Percentiles rank a stretch among this genome's conserved stretches.
Conservation (phyloP, 2,113 vertebrate species). For the Sebastes fasciatus region DNA sequence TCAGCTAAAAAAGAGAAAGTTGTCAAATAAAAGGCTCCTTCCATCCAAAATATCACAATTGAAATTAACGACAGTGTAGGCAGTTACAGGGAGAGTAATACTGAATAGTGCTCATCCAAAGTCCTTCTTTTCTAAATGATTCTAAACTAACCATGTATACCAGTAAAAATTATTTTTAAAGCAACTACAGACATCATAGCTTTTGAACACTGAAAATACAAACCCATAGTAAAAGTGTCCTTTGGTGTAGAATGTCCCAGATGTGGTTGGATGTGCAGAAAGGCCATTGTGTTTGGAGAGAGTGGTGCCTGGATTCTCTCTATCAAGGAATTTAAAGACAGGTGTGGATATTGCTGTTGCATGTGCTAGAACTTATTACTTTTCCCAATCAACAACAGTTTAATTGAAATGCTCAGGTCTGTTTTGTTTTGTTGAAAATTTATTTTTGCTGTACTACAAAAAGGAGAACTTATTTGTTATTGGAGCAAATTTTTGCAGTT, state of each 20-base stretch:
- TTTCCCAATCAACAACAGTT: not conserved
- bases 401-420: not conserved
- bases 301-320: constrained; percentile 3
- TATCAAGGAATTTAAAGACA: constrained; percentile 12
- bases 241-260: constrained; percentile 33
- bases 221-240: constrained; percentile 22
- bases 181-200: constrained; percentile 47
- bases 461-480: not conserved
- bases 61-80: not conserved
- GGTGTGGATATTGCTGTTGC: not conserved
- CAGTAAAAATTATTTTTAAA: constrained; percentile 42
- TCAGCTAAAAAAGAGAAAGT: not conserved
- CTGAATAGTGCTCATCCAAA: constrained; percentile 17
- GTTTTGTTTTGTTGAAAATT: not conserved
- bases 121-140: constrained; percentile 16
- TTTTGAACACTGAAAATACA: constrained; percentile 26
- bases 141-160: constrained; percentile 8
- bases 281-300: constrained; percentile 6
- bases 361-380: not conserved
- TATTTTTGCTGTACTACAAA: not conserved
- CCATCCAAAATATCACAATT: not conserved
- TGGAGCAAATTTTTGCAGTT: not conserved
- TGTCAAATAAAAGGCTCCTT: not conserved
- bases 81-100: not conserved
- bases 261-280: constrained; percentile 4